Percentiles rank a stretch among this genome's conserved stretches.
Conservation (phyloP, 2,888 invertebrate species). For the Idaea straminata region DNA sequence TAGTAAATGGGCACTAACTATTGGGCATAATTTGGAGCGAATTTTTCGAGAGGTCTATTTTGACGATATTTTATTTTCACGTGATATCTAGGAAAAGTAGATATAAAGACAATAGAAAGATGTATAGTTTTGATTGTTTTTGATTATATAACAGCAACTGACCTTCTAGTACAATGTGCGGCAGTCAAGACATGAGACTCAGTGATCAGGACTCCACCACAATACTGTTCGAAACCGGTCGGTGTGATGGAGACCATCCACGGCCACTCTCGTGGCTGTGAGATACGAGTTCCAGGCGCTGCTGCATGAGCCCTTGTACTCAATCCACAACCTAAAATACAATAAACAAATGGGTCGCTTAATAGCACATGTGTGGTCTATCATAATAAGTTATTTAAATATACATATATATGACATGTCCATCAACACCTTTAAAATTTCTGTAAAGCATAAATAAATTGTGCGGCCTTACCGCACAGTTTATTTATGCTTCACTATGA, state of each 20-base stretch:
- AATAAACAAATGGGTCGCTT: background rate
- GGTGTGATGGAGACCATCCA: slow-evolving; percentile 91
- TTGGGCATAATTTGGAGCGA: no score
- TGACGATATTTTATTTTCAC: no score
- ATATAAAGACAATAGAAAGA: background rate
- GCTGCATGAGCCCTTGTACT: slow-evolving; percentile 74
- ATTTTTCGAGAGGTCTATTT: no score
- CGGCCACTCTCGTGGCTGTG: slow-evolving; percentile 87
- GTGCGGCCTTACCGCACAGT: no score
- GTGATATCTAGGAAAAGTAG: no score
- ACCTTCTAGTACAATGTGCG: slow-evolving; percentile 86
- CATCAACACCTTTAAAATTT: no score
- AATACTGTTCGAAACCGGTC: slow-evolving; percentile 81
- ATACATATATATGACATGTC: no score
- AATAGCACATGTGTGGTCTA: background rate
- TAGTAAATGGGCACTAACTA: no score
- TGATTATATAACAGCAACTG: slow-evolving; percentile 21
- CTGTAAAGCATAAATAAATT: no score
- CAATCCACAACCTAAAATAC: slow-evolving; percentile 75
- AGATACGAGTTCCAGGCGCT: slow-evolving; percentile 82
- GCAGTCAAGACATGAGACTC: slow-evolving; percentile 89
- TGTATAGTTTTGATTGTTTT: background rate
- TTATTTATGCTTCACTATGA: no score
- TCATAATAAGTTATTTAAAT: no score
- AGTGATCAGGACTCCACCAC: slow-evolving; percentile 90